Percentiles rank a stretch among this genome's conserved stretches.
These are phyloP conservation scores for Tyria jacobaeae DNA, from an alignment of 2,888 invertebrate species.

Conservation along the genomic window DNA sequence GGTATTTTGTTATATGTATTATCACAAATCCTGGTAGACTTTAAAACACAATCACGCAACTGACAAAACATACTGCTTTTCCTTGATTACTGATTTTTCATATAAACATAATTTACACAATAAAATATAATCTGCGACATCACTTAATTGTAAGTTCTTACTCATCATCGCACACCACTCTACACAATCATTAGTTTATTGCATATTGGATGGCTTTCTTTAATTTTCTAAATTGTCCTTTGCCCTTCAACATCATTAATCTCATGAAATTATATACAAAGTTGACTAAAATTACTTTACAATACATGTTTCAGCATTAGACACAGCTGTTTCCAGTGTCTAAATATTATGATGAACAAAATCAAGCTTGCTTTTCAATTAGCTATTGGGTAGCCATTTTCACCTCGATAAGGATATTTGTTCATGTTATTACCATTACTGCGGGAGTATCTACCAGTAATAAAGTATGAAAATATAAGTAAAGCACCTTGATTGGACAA, in stretches of 20 bases:
- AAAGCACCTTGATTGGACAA: conserved; percentile 87
- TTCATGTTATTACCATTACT: conserved; percentile 77
- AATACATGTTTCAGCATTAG: conserved; percentile 72
- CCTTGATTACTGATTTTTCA: conserved; percentile 84
- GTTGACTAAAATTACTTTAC: conserved; percentile 84
- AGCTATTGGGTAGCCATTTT: conserved; percentile 61
- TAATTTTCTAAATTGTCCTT: conserved; percentile 80
- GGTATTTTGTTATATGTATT: conserved; percentile 90
- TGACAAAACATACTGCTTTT: conserved; percentile 85
- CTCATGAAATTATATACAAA: conserved; percentile 86
- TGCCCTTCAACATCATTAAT: conserved; percentile 78
- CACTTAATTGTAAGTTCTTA: conserved; percentile 82
- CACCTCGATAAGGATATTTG: conserved; percentile 66
- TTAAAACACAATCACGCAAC: conserved; percentile 89
- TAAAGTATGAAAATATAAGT: conserved; percentile 87
- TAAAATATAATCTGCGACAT: conserved; percentile 83
- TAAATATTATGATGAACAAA: conserved; percentile 64
- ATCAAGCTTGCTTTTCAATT: conserved; percentile 66
- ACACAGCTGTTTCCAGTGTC: conserved; percentile 63
- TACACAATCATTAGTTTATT: conserved; percentile 84
- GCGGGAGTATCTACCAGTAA: conserved; percentile 87
- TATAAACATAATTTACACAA: conserved; percentile 86
- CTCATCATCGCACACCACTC: conserved; percentile 79
- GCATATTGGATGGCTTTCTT: conserved; percentile 84
- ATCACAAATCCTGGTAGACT: conserved; percentile 92